These are phyloP conservation scores for Plectropomus leopardus DNA, from an alignment of 2,113 vertebrate species.

Conservation along the genomic window DNA sequence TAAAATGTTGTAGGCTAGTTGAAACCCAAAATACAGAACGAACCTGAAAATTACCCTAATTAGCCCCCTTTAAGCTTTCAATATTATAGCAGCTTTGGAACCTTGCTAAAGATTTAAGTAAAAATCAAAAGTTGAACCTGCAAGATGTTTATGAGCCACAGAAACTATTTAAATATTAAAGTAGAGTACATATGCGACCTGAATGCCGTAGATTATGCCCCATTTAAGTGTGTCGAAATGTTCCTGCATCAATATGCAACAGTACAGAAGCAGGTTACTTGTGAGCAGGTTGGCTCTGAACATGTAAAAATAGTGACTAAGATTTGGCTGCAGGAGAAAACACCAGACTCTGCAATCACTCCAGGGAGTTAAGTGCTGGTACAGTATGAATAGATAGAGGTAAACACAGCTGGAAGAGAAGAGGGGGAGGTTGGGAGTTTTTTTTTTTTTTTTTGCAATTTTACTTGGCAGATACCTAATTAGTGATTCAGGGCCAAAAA, in stretches of 20 bases:
- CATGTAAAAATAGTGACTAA: conserved; percentile 7
- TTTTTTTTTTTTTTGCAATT: neutral
- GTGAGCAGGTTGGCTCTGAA: neutral
- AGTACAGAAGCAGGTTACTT: neutral
- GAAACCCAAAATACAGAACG: no score
- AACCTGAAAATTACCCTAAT: no score
- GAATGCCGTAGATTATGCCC: neutral
- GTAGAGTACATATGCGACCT: neutral
- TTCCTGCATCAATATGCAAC: neutral
- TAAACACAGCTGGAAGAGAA: neutral
- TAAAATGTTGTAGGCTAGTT: no score
- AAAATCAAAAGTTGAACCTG: neutral
- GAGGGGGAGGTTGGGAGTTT: neutral
- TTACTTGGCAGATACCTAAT: neutral
- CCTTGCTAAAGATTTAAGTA: neutral
- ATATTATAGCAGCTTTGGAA: neutral
- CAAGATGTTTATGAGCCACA: neutral
- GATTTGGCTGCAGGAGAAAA: neutral
- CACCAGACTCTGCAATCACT: neutral
- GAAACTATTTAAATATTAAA: neutral
- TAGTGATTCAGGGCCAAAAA: no score
- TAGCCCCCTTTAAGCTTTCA: neutral
- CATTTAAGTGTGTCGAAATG: neutral
- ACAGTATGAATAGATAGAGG: conserved; percentile 6
- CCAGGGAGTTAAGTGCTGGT: conserved; percentile 6